Conservation (phyloP, 2,113 vertebrate genomes). For the Euleptes europaea region DNA sequence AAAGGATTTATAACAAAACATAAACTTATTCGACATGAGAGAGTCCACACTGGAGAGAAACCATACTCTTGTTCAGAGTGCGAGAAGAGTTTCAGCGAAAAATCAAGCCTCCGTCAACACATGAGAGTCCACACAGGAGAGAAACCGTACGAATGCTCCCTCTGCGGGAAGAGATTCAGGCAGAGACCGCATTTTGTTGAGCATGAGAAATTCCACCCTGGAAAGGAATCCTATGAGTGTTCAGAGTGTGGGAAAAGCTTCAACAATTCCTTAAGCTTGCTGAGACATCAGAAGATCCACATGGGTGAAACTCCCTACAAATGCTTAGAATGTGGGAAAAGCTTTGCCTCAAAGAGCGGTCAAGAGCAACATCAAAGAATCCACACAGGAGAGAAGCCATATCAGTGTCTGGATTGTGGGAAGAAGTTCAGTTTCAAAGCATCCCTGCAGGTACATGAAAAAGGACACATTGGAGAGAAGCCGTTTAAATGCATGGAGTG, state of each 20-base stretch:
- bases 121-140: not conserved
- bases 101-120: too few species aligned
- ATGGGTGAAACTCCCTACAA: constrained; percentile 45
- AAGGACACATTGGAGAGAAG: too few species aligned
- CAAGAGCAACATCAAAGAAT: not conserved
- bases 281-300: constrained; percentile 52
- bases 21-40: too few species aligned
- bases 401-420: constrained; percentile 30
- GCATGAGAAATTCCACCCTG: constrained; percentile 40
- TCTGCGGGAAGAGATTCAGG: constrained; percentile 53
- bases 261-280: constrained; percentile 21
- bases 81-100: too few species aligned
- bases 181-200: constrained; percentile 35
- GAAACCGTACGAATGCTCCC: not conserved
- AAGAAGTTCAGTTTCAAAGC: too few species aligned
- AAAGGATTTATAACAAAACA: too few species aligned
- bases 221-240: not conserved
- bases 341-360: constrained; percentile 7
- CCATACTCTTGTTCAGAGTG: too few species aligned
- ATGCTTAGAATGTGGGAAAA: constrained; percentile 52
- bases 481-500: too few species aligned
- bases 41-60: too few species aligned
- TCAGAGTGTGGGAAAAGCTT: not conserved
- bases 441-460: too few species aligned
- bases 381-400: not conserved